Evolutionary conservation across 2,797 vertebrate genomes (phyloP), one percentile per base, ranked within the genome.

Genomic region (Pogoniulus pusillus): DNA sequence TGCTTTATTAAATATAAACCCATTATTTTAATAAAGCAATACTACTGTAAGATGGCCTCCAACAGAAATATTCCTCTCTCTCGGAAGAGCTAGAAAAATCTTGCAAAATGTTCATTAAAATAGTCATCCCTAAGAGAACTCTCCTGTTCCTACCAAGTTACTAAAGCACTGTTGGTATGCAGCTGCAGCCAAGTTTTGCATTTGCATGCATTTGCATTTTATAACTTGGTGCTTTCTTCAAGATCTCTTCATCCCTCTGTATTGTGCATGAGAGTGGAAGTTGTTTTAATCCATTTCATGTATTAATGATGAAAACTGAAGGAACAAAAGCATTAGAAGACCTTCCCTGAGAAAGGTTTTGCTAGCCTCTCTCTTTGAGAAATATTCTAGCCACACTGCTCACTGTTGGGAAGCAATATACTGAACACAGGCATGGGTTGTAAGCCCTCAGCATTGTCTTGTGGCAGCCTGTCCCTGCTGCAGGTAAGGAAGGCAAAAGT

Each of bases 281-380:
- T n/a, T 62, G 12, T 37, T 37, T 37, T 37, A 9, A 49, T 7
- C 20, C 2, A 0, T 27, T 80, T 74, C 8, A 34, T 0, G 0
- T 60, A 37, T 17, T 74, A 73, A 77, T 4, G 19, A 41, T 29
- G 66, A 69, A 53, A 86, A 37, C 32, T 63, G 27, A 82, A 89
- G 64, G 26, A 79, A 72, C 12, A 70, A 30, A 87, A 89, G 35
- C 71, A 74, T 68, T 43, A 45, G 39, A 77, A 85, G 3, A 17
- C 6, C 4, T 71, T 74, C 15, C 11, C 12, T 14, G 16, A 14
- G 32, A 74, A 68, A 53, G 30, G 32, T 27, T 77, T 62, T 74
- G 26, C 24, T n/a, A 39, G 11, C 7, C 6, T 80, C 34, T 2
- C 4, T 4, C 4, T 54, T 62, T 80, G 69, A 63, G 37, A 80